Evolutionary conservation across 2,797 vertebrate genomes (phyloP).

Genomic region (Phoxinus dragarum): DNA sequence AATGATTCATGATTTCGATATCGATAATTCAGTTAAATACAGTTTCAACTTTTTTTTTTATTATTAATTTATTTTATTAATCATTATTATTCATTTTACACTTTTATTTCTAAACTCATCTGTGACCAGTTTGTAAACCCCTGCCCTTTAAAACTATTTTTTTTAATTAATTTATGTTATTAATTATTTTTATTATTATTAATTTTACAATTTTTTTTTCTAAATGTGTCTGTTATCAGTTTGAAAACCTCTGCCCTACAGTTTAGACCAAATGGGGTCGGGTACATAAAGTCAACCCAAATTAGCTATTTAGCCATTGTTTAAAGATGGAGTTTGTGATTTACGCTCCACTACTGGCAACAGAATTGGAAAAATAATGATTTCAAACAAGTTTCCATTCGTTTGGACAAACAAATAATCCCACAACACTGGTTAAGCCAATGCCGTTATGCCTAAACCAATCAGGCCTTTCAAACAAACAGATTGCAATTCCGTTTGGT

Average conservation of each 20-base stretch:
- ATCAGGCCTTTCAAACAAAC: neutral
- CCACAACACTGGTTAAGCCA: neutral
- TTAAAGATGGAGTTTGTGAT: neutral
- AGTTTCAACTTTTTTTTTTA: too few species aligned
- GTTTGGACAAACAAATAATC: constrained; percentile 2
- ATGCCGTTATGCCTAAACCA: neutral
- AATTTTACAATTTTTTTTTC: too few species aligned
- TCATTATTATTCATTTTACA: too few species aligned
- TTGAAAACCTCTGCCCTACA: too few species aligned
- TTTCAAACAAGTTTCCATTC: neutral
- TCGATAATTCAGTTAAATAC: too few species aligned
- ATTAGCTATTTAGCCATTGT: neutral
- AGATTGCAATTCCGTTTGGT: neutral
- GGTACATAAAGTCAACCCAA: neutral
- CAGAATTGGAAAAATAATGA: neutral
- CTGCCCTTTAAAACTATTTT: too few species aligned
- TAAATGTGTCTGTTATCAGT: too few species aligned
- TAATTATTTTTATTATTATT: too few species aligned
- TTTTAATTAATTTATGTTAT: too few species aligned
- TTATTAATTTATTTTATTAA: too few species aligned
- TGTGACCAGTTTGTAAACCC: too few species aligned
- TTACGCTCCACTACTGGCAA: constrained; percentile 8
- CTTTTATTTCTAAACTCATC: too few species aligned
- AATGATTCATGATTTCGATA: neutral
- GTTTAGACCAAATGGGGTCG: neutral